phyloP scores from a whole-genome alignment of 53 echinoderm and acorn worm species.

The Echinometra lucunter region DNA sequence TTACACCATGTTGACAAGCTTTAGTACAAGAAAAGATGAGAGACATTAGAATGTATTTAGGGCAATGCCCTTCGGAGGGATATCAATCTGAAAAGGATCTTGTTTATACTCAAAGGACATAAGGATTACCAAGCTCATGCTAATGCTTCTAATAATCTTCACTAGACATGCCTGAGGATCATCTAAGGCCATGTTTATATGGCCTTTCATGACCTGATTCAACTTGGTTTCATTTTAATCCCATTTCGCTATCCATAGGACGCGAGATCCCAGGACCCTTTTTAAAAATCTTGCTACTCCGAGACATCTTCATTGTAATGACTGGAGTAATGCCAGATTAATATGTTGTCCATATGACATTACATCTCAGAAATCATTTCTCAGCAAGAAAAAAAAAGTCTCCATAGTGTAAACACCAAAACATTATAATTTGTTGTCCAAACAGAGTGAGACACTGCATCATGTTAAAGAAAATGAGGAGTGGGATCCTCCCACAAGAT shows the following conservation, averaged over 20 bases:
- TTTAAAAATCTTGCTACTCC: too few relatives aligned
- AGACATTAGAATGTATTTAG: neutral
- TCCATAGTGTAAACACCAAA: neutral
- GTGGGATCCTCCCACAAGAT: neutral
- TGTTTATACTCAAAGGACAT: neutral
- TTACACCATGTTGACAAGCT: neutral
- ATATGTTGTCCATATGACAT: neutral
- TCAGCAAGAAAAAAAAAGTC: neutral
- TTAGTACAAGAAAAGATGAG: neutral
- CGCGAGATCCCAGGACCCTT: neutral
- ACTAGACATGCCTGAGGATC: neutral
- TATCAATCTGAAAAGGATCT: neutral
- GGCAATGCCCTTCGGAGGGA: conserved; percentile 20
- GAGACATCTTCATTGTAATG: too few relatives aligned
- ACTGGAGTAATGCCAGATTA: too few relatives aligned
- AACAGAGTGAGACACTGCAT: too few relatives aligned
- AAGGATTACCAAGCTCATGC: neutral
- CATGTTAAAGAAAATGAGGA: neutral
- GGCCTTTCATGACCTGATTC: neutral
- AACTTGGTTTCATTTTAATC: neutral
- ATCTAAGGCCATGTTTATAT: neutral
- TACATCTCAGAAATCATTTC: neutral
- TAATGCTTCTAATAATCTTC: neutral
- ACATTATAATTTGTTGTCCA: neutral
- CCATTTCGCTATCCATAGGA: neutral